phyloP scores from a whole-genome alignment of 2,888 invertebrate species.

The Elysia crispata region DNA sequence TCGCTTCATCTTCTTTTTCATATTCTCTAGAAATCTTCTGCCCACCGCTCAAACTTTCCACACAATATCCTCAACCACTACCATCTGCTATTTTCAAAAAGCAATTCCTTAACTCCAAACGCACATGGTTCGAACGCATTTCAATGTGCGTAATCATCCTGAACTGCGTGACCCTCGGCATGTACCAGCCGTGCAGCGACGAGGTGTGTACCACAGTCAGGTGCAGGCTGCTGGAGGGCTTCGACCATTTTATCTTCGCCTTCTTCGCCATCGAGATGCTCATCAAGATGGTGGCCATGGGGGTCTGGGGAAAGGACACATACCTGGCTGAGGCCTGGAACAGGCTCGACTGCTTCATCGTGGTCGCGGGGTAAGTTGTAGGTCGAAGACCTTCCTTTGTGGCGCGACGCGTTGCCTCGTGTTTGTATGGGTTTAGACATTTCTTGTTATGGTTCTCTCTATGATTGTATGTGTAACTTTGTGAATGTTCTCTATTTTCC shows the following conservation, averaged over 20 bases:
- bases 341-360: conserved; percentile 98
- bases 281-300: conserved; percentile 99
- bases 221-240: conserved; percentile 84
- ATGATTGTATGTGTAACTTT: not conserved
- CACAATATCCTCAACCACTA: not conserved
- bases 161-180: conserved; percentile 98
- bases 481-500: conserved; percentile 1
- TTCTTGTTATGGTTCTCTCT: too few relatives aligned
- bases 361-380: conserved; percentile 90
- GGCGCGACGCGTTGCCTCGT: not conserved
- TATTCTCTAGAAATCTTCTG: not conserved
- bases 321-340: conserved; percentile 99
- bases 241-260: conserved; percentile 98
- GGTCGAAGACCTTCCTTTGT: not conserved
- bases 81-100: too few relatives aligned
- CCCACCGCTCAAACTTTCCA: not conserved
- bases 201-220: conserved; percentile 81
- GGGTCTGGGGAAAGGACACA: conserved; percentile 90
- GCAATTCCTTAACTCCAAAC: conserved; percentile 32
- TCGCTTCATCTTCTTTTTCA: not conserved
- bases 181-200: conserved; percentile 98
- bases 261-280: conserved; percentile 99
- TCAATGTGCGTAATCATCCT: conserved; percentile 98
- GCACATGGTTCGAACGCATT: conserved; percentile 98
- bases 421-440: not conserved